A percentile compares a stretch with the other conserved stretches of the same genome.
Evolutionary conservation across 2,797 vertebrate genomes (phyloP).

Genomic region (Fratercula arctica): DNA sequence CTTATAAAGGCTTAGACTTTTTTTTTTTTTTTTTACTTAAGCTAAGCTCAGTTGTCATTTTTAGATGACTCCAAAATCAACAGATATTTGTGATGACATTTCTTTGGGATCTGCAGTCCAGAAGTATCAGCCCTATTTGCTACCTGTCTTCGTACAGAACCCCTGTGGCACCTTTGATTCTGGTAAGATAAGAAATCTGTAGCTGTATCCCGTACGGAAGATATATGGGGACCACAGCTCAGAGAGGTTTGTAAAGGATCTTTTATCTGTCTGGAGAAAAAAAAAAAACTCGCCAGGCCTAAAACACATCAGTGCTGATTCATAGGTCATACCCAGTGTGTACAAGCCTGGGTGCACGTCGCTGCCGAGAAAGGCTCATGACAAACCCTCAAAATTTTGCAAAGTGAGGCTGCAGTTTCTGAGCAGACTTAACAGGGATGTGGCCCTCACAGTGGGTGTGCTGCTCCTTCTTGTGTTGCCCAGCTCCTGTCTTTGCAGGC

Average conservation of each 20-base stretch:
- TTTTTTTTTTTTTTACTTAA: neutral
- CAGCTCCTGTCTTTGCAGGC: neutral
- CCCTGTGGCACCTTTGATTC: neutral
- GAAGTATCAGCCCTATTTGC: neutral
- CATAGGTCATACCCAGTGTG: no score
- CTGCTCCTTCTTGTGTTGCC: accelerated
- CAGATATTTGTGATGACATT: neutral
- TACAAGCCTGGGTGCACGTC: accelerated
- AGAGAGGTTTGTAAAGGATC: neutral
- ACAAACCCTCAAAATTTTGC: neutral
- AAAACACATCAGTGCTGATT: neutral
- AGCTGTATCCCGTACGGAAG: neutral
- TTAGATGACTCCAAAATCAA: neutral
- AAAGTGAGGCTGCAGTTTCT: neutral
- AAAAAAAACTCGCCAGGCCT: neutral
- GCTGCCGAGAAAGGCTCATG: neutral
- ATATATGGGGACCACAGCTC: neutral
- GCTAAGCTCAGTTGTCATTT: neutral
- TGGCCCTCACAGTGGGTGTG: neutral
- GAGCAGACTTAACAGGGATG: neutral
- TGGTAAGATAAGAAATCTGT: neutral
- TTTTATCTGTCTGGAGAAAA: neutral
- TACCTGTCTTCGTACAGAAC: neutral
- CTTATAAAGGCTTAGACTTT: neutral
- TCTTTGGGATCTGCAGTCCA: neutral